Conservation (phyloP, 2,797 vertebrate genomes). For the Galaxias olidus region DNA sequence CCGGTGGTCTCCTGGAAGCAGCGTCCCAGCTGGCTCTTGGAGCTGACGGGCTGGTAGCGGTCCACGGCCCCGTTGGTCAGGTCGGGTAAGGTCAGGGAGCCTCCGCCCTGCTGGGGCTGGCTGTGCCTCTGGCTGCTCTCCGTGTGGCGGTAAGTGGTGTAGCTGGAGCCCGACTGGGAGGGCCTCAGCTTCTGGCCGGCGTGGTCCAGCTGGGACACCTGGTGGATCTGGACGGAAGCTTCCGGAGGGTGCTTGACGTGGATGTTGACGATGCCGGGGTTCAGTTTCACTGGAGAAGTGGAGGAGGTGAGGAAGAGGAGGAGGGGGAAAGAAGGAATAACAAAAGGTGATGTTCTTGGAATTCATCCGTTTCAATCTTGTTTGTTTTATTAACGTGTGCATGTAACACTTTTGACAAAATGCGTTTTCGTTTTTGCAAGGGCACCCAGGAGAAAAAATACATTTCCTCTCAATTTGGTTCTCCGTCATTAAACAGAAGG, state of each 20-base stretch:
- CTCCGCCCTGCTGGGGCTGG: slow-evolving; percentile 62
- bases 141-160: slow-evolving; percentile 84
- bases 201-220: slow-evolving; percentile 91
- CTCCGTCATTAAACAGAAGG: too few relatives aligned
- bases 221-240: slow-evolving; percentile 96
- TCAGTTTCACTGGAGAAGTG: slow-evolving; percentile 80
- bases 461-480: too few relatives aligned
- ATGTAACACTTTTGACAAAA: too few relatives aligned
- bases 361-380: too few relatives aligned
- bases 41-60: slow-evolving; percentile 86
- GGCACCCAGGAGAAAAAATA: too few relatives aligned
- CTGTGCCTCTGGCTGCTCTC: slow-evolving; percentile 81
- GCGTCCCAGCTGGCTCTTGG: slow-evolving; percentile 90
- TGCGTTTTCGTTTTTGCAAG: too few relatives aligned
- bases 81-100: slow-evolving; percentile 81
- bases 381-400: too few relatives aligned
- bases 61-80: slow-evolving; percentile 83
- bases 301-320: neutral
- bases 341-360: too few relatives aligned
- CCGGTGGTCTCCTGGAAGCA: slow-evolving; percentile 96
- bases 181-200: slow-evolving; percentile 80
- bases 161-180: slow-evolving; percentile 67
- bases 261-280: slow-evolving; percentile 92
- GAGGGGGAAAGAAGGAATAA: too few relatives aligned
- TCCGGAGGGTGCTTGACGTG: slow-evolving; percentile 98